A percentile compares a stretch with the other conserved stretches of the same genome.
phyloP scores from a whole-genome alignment of 1,140 invertebrate species.

The Bombus balteatus region DNA sequence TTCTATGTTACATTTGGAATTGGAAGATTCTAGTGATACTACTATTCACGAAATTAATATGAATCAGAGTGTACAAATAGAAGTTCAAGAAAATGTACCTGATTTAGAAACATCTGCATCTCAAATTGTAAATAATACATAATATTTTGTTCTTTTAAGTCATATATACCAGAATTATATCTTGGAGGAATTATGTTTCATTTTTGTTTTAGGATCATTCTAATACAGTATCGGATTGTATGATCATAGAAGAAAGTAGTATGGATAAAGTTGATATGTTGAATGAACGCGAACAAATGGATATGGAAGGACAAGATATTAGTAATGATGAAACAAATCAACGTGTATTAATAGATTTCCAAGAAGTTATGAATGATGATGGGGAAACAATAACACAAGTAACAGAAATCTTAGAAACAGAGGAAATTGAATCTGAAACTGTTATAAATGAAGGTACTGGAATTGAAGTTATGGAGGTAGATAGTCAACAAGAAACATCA shows the following conservation, averaged over 20 bases:
- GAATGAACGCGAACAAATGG: constrained; percentile 36
- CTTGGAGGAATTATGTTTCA: constrained; percentile 20
- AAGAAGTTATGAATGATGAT: constrained; percentile 63
- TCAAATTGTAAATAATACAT: constrained; percentile 63
- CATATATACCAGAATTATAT: constrained; percentile 26
- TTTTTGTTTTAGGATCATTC: constrained; percentile 38
- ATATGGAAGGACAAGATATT: constrained; percentile 54
- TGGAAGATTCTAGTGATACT: constrained; percentile 67
- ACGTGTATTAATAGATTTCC: constrained; percentile 64
- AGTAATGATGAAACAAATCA: constrained; percentile 68
- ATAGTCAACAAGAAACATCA: constrained; percentile 63
- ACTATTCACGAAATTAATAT: constrained; percentile 49
- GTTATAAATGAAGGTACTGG: constrained; percentile 35
- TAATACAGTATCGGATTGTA: constrained; percentile 44
- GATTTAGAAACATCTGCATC: constrained; percentile 74
- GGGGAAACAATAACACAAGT: constrained; percentile 58
- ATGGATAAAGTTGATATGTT: constrained; percentile 64
- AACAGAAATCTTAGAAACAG: constrained; percentile 64
- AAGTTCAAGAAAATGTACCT: constrained; percentile 67
- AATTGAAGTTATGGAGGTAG: constrained; percentile 66
- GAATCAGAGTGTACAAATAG: constrained; percentile 56
- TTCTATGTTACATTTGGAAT: constrained; percentile 61
- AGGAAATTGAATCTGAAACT: constrained; percentile 59
- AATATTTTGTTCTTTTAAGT: constrained; percentile 4
- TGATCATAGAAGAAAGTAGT: constrained; percentile 61